A percentile compares a stretch with the other conserved stretches of the same genome.
Conservation (phyloP, 2,797 vertebrate species). For the Pachyuromys duprasi region DNA sequence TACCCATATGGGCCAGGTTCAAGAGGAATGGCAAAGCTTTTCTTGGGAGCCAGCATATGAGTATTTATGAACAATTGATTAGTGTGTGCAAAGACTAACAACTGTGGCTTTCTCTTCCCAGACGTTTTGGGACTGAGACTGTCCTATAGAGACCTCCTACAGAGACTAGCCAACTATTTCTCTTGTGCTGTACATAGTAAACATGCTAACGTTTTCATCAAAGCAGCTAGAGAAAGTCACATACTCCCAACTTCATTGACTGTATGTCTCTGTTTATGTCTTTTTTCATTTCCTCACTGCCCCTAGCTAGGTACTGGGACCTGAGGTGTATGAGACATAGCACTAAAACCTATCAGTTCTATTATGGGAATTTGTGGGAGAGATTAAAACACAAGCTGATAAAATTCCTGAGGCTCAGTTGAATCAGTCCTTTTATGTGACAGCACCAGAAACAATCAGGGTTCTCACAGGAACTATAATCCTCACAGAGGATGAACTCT, state of each 20-base stretch:
- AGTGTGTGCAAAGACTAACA: not conserved
- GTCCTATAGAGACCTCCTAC: not conserved
- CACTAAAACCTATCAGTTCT: not conserved
- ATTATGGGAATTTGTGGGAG: not conserved
- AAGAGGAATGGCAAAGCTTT: not conserved
- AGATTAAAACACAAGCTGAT: conserved; percentile 1
- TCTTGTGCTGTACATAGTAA: not conserved
- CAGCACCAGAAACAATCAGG: not conserved
- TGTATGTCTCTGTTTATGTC: too few species aligned
- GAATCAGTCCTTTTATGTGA: not conserved
- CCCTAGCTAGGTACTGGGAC: not conserved
- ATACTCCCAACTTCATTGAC: not conserved
- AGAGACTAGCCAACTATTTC: not conserved
- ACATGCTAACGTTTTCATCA: not conserved
- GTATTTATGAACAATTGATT: not conserved
- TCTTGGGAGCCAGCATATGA: not conserved
- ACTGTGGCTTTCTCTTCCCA: not conserved
- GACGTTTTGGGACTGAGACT: not conserved
- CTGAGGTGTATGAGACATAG: too few species aligned
- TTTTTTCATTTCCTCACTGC: not conserved
- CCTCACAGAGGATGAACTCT: not conserved
- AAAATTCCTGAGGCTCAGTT: not conserved
- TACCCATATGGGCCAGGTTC: not conserved
- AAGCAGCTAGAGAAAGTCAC: not conserved
- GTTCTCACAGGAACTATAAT: not conserved